Evolutionary conservation across 2,888 invertebrate species (phyloP), one percentile per base, ranked within the genome.

Genomic region (Dermolepida albohirtum): DNA sequence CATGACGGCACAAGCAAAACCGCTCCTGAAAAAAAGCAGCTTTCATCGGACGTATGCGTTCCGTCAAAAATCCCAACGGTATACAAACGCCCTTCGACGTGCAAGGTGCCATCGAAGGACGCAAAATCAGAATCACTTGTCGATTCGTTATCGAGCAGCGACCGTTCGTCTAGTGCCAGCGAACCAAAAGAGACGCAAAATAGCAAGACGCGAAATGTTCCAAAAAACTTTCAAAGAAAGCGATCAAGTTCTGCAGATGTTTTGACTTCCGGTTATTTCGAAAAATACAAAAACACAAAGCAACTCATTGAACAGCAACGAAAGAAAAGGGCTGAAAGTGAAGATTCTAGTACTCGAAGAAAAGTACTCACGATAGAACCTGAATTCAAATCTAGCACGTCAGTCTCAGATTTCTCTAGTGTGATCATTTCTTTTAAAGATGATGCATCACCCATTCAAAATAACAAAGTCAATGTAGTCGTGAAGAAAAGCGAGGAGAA

Each of bases 341-440:
- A 17, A 10, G 43, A 41, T 14, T 41, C 17, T 0, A 43, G 11
- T 5, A 50, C 16, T 29, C 16, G 39, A 2, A 55, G 44, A 8
- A n/a, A 29, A 22, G 10, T 29, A 10, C 16, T 44, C 8, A 1
- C 29, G 0, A 14, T 16, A 7, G 52, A 68, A 41, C 54, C 57
- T 10, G 68, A 64, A 47, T 47, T 68, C 14, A 64, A 64, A 47
- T 62, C 62, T 27, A 68, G 57, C 40, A 64, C 68, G 5, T 68
- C 68, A 27, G 43, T 67, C 6, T 64, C 68, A 5, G 68, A 68
- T 39, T 63, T 64, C 49, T 68, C 68, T 11, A 68, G 64, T 40
- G 41, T 67, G 1, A 50, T 62, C 10, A 12, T 67, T 11, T 62
- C 59, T 1, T 47, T 47, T 10, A 62, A 62, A 34, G 59, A 47